A percentile compares a stretch with the other conserved stretches of the same genome.
phyloP scores from a whole-genome alignment of 2,797 vertebrate species.

The Mus minutoides region DNA sequence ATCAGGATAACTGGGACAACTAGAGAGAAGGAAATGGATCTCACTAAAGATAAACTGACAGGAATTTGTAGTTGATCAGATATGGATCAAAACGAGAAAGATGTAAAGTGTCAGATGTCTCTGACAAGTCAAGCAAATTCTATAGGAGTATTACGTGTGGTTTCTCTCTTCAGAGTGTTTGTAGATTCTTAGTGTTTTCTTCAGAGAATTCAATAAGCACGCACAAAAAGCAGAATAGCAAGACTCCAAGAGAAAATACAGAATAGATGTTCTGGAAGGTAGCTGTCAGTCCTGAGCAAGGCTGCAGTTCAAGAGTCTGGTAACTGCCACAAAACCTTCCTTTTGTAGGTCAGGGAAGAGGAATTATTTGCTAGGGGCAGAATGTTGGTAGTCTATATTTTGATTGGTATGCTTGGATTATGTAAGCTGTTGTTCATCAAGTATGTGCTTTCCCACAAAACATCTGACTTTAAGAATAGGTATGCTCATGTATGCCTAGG shows the following conservation, averaged over 20 bases:
- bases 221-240: not conserved
- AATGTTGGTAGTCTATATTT: not conserved
- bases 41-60: not conserved
- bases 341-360: not conserved
- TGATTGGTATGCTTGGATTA: not conserved
- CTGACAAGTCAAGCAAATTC: not conserved
- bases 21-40: not conserved
- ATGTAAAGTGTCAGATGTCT: not conserved
- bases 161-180: not conserved
- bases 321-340: not conserved
- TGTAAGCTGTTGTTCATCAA: not conserved
- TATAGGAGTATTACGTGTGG: not conserved
- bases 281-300: not conserved
- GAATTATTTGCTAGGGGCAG: not conserved
- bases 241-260: not conserved
- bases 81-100: not conserved
- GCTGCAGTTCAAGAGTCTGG: not conserved
- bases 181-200: not conserved
- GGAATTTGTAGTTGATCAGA: not conserved
- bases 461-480: not conserved
- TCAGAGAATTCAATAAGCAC: not conserved
- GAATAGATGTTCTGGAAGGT: not conserved
- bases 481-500: not conserved
- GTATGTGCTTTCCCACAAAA: not conserved
- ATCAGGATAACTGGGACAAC: not conserved